Percentiles rank a stretch among this genome's conserved stretches.
These are phyloP conservation scores for Bombylius discolor DNA, from an alignment of 2,888 invertebrate genomes.

Conservation along the genomic window DNA sequence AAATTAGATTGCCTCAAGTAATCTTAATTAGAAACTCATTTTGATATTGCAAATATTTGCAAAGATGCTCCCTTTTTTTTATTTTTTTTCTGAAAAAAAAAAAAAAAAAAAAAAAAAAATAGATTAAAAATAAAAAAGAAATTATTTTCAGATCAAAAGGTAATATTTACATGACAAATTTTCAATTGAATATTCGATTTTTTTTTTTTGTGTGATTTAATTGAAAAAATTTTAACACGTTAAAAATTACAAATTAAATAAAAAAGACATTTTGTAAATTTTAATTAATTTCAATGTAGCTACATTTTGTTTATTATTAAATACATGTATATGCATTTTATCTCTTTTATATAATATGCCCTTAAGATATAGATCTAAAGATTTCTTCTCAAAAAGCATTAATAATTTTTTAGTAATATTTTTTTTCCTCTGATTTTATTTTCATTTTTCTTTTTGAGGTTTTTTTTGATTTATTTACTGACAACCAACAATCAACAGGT, in stretches of 20 bases:
- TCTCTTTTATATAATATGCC: background rate
- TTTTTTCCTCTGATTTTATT: background rate
- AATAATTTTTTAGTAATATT: background rate
- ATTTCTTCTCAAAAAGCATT: too few species aligned
- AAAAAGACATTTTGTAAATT: too few species aligned
- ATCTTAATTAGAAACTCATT: background rate
- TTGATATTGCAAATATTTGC: background rate
- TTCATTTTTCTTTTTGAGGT: background rate
- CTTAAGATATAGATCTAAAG: background rate
- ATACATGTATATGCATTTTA: background rate
- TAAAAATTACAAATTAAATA: too few species aligned
- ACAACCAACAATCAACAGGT: background rate
- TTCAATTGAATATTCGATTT: too few species aligned
- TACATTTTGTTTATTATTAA: background rate
- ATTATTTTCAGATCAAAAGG: too few species aligned
- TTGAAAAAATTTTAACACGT: too few species aligned
- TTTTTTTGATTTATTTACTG: background rate
- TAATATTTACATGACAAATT: too few species aligned
- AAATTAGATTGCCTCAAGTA: background rate
- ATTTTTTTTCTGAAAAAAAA: background rate
- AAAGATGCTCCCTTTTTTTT: background rate
- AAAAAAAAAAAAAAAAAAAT: background rate
- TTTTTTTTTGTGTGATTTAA: too few species aligned
- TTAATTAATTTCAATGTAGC: too few species aligned
- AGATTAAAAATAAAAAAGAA: too few species aligned